These are phyloP conservation scores for Cryptocheilus praepositus DNA, from an alignment of 2,888 invertebrate genomes.

Conservation along the genomic window DNA sequence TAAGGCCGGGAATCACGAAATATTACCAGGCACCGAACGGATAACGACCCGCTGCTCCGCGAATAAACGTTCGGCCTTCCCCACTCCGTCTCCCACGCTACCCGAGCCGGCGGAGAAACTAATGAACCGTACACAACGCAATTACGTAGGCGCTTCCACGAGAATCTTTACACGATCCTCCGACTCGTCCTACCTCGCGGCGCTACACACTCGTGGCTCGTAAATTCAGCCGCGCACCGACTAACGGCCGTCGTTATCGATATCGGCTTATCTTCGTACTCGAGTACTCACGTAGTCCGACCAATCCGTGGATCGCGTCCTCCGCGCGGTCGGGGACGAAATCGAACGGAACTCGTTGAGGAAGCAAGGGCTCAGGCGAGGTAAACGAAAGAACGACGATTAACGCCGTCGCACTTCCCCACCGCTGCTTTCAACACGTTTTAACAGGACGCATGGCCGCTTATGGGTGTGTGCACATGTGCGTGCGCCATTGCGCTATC, in stretches of 20 bases:
- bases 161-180: slow-evolving; percentile 36
- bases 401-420: too few relatives aligned
- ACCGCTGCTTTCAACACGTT: too few relatives aligned
- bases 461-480: too few relatives aligned
- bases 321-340: slow-evolving; percentile 2
- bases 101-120: slow-evolving; percentile 28
- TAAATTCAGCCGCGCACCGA: slow-evolving; percentile 44
- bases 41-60: slow-evolving; percentile 50
- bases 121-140: slow-evolving; percentile 52
- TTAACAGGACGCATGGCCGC: too few relatives aligned
- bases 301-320: slow-evolving; percentile 24
- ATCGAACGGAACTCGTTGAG: slow-evolving; percentile 29
- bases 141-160: slow-evolving; percentile 48
- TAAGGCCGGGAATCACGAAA: slow-evolving; percentile 45
- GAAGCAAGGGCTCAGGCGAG: too few relatives aligned
- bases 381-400: too few relatives aligned
- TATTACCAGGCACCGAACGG: slow-evolving; percentile 55
- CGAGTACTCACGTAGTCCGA: slow-evolving; percentile 15
- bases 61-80: slow-evolving; percentile 43
- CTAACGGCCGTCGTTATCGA: slow-evolving; percentile 49
- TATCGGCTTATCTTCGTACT: slow-evolving; percentile 45
- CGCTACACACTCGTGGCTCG: slow-evolving; percentile 31
- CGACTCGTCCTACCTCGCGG: neutral
- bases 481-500: too few relatives aligned
- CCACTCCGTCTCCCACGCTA: slow-evolving; percentile 29